Evolutionary conservation across 2,797 vertebrate species (phyloP).

Genomic region (Aulostomus chinensis): DNA sequence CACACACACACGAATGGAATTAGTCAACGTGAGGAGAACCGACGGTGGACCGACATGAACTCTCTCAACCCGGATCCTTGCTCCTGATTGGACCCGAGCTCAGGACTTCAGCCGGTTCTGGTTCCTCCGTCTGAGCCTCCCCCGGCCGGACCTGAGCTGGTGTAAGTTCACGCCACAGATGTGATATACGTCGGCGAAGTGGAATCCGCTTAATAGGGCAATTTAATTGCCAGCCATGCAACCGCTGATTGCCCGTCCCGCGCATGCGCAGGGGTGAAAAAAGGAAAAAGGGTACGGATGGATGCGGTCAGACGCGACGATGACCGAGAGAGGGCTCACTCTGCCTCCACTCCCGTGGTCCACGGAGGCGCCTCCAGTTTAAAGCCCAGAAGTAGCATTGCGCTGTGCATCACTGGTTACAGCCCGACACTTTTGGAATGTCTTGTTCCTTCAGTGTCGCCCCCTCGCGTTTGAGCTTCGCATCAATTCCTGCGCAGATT

Average conservation of each 20-base stretch:
- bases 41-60: conserved; percentile 51
- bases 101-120: conserved; percentile 15
- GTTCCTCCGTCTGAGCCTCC: neutral
- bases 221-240: conserved; percentile 68
- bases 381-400: neutral
- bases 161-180: neutral
- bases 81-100: conserved; percentile 61
- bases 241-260: conserved; percentile 63
- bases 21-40: conserved; percentile 35
- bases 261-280: conserved; percentile 67
- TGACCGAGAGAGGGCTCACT: conserved; percentile 42
- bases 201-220: conserved; percentile 42
- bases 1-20: too few relatives aligned
- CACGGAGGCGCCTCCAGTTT: neutral
- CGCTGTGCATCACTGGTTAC: too few relatives aligned
- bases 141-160: neutral
- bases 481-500: too few relatives aligned
- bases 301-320: conserved; percentile 42
- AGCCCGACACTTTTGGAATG: too few relatives aligned
- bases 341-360: neutral
- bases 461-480: too few relatives aligned
- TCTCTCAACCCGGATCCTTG: conserved; percentile 60
- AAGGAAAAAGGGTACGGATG: conserved; percentile 50
- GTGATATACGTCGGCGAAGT: neutral
- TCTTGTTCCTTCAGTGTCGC: too few relatives aligned